A percentile compares a stretch with the other conserved stretches of the same genome.
Evolutionary conservation across 2,113 vertebrate species (phyloP).

Genomic region (Sorex araneus): DNA sequence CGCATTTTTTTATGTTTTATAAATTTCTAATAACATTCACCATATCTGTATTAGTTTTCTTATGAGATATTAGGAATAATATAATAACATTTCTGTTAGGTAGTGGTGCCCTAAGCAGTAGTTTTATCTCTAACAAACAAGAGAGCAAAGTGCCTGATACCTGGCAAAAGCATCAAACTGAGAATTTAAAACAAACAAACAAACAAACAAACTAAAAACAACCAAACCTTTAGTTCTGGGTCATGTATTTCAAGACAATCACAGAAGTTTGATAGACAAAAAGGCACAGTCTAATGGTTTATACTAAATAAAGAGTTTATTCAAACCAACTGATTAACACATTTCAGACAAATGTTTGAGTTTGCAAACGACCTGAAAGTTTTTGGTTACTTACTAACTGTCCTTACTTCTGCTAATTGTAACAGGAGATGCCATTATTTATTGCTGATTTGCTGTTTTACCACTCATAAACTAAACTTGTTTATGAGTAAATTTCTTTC

Average conservation of each 20-base stretch:
- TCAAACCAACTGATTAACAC: constrained; percentile 34
- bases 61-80: not conserved
- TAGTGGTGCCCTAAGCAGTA: not conserved
- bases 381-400: constrained; percentile 6
- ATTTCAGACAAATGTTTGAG: constrained; percentile 8
- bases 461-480: not conserved
- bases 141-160: not conserved
- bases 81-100: not conserved
- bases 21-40: not conserved
- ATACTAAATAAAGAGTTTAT: constrained; percentile 33
- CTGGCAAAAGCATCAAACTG: constrained; percentile 35
- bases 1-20: not conserved
- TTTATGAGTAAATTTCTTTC: constrained; percentile 11
- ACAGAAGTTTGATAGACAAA: constrained; percentile 18
- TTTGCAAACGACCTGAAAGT: constrained; percentile 25
- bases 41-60: constrained; percentile 2
- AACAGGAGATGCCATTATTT: constrained; percentile 7
- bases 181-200: constrained; percentile 7
- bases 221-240: not conserved
- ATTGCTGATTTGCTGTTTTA: not conserved
- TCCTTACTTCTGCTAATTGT: not conserved
- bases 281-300: constrained; percentile 39
- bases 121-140: constrained; percentile 33
- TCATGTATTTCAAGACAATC: constrained; percentile 17
- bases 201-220: not conserved